These are phyloP conservation scores for Drosophila nannoptera DNA, from an alignment of 1,140 invertebrate species.

Conservation along the genomic window DNA sequence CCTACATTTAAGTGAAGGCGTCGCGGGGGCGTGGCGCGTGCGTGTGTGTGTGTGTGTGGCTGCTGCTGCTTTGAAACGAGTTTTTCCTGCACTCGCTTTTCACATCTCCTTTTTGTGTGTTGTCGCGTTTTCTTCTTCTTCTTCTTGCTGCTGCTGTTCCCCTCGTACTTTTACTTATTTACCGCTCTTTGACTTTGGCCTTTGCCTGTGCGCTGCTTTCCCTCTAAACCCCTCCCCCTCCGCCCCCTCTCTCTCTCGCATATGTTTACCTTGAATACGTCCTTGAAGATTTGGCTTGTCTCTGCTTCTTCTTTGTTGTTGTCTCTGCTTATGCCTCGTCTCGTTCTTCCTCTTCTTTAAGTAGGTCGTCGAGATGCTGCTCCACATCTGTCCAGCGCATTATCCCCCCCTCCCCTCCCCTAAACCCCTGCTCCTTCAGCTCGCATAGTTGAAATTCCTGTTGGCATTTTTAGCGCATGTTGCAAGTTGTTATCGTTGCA, in stretches of 20 bases:
- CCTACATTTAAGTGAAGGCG: slow-evolving; percentile 52
- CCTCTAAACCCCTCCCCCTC: slow-evolving; percentile 13
- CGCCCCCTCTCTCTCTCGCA: slow-evolving; percentile 33
- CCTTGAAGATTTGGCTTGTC: slow-evolving; percentile 76
- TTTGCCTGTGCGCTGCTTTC: slow-evolving; percentile 1
- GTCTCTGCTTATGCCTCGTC: slow-evolving; percentile 28
- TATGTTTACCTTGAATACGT: slow-evolving; percentile 76
- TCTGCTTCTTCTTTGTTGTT: slow-evolving; percentile 56
- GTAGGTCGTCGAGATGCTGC: slow-evolving; percentile 29
- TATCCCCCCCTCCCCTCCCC: not conserved
- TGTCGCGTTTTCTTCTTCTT: slow-evolving; percentile 44
- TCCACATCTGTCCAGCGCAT: not conserved
- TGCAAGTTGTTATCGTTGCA: slow-evolving; percentile 11
- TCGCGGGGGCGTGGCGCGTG: no score
- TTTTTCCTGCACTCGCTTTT: slow-evolving; percentile 76
- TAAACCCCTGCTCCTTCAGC: not conserved
- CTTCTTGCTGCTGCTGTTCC: slow-evolving; percentile 24
- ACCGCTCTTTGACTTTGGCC: slow-evolving; percentile 8
- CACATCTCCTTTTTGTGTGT: slow-evolving; percentile 68
- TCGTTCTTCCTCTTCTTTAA: slow-evolving; percentile 27
- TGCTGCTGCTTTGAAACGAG: slow-evolving; percentile 58
- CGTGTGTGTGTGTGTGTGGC: not conserved
- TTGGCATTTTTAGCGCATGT: slow-evolving; percentile 18
- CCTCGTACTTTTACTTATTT: slow-evolving; percentile 62
- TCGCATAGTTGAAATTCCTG: slow-evolving; percentile 40